Evolutionary conservation across 2,888 invertebrate genomes (phyloP), one percentile per base, ranked within the genome.

Genomic region (Helobdella robusta): DNA sequence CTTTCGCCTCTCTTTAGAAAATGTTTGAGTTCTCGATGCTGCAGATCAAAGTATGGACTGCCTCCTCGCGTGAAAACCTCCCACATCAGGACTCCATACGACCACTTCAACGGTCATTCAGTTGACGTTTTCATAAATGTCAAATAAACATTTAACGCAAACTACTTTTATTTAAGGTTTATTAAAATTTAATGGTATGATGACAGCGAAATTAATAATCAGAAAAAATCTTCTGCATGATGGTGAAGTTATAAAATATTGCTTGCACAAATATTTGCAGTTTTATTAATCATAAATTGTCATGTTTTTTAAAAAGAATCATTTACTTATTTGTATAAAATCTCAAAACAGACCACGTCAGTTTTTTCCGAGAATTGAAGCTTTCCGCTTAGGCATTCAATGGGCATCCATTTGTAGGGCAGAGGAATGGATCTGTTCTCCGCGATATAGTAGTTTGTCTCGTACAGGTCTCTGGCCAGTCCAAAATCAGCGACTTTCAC

Each of bases 401-500:
- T 60, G 28, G 69, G 67, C 68, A 69, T 69, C 68, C 68, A 68
- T 34, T 67, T 67, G 36, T 67, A 36, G 3, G 69, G 69, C 6
- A 69, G 67, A 2, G 67, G 67, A 4, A 62, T 65, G 23, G 63
- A 35, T 35, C 64, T 59, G 32, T 60, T 50, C 46, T 67, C 44
- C 20, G 62, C 54, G 11, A 56, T 32, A 46, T 69, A 69, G 48
- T 69, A 69, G 23, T 68, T 62, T 3, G 58, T 54, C 36, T 63
- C 35, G 54, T 68, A 69, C 11, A 69, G 61, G 56, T 69, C 69
- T 20, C 68, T 60, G 18, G 69, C 62, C 44, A 69, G 44, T 11
- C 69, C 69, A 64, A 68, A 69, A 65, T 69, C 68, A 1, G 69
- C 67, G 4, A 69, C 67, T 35, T 66, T 67, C 23, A 69, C 69